Base-by-base conservation (phyloP, 1,140 invertebrate species). In the Coboldia fuscipes region DNA sequence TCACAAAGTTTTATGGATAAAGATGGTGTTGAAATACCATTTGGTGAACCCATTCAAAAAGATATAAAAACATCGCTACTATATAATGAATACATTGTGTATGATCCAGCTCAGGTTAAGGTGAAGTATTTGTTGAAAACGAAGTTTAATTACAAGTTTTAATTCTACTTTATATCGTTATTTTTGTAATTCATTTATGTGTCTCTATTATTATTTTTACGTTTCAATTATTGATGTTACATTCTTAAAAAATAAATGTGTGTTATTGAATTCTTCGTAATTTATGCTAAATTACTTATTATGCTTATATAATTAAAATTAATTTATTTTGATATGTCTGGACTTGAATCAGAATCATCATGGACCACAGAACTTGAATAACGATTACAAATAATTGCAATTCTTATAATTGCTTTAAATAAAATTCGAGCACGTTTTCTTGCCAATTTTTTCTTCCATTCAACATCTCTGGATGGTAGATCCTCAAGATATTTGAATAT, bases 1-100 rank as follows among this genome's bases (percentile, higher is more conserved):
- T 44, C 41, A 15, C 45, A 48, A 33, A 45, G 45, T 5, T 16
- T 34, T 18, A 22, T 43, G 5, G 39, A 45, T 10, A 35, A 60
- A 8, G 62, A 66, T 45, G 75, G 74, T 8, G 62, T 82, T 8
- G 65, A 79, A 49, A 72, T 90, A 37, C 84, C 85, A n/a, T 54
- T 72, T 17, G 84, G 82, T 4, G 68, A 66, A 48, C 56, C 65
- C 3, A 39, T 62, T 12, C 45, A 4, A 45, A 57, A 14, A 42
- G 45, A 58, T 13, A 36, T 62, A 20, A 37, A 59, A 34, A 57
- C 66, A 20, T 45, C 64, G 3, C 54, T 92, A 33, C 54, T 88
- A 3, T 90, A 90, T 50, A 90, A 92, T 53, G 84, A 90, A 63
- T 86, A 73, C 47, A 86, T 93, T 48, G 83, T 93, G 1, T 92